Conservation (phyloP, 2,888 invertebrate genomes). For the Tachystola acroxantha region DNA sequence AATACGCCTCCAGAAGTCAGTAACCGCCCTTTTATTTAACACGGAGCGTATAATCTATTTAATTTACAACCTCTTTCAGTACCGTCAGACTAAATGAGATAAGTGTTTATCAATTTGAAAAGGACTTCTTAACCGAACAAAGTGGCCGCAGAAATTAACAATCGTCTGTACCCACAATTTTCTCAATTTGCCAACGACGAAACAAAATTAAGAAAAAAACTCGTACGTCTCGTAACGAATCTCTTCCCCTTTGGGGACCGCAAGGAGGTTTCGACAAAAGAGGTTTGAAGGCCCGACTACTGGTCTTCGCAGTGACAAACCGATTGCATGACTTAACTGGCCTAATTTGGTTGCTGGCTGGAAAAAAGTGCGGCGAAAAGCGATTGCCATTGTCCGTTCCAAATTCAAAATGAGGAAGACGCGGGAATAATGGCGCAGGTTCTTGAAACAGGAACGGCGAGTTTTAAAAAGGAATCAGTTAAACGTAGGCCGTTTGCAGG, state of each 20-base stretch:
- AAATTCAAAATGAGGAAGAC: slow-evolving; percentile 74
- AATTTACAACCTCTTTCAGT: slow-evolving; percentile 41
- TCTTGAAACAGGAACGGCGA: slow-evolving; percentile 69
- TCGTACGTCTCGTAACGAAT: slow-evolving; percentile 41
- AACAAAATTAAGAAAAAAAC: slow-evolving; percentile 28
- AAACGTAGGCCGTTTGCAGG: slow-evolving; percentile 73
- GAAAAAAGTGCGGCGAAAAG: slow-evolving; percentile 39
- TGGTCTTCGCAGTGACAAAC: slow-evolving; percentile 65
- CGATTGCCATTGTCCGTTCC: slow-evolving; percentile 62
- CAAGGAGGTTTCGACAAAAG: slow-evolving; percentile 40
- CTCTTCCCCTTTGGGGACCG: slow-evolving; percentile 37
- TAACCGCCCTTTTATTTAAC: slow-evolving; percentile 26
- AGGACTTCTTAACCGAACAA: slow-evolving; percentile 35
- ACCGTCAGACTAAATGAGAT: slow-evolving; percentile 35
- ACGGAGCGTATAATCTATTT: slow-evolving; percentile 38
- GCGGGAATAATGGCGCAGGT: slow-evolving; percentile 67
- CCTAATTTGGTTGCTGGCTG: slow-evolving; percentile 47
- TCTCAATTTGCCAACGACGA: slow-evolving; percentile 53
- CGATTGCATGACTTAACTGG: slow-evolving; percentile 51
- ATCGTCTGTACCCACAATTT: slow-evolving; percentile 41
- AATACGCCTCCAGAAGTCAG: slow-evolving; percentile 31
- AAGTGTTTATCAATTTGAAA: slow-evolving; percentile 46
- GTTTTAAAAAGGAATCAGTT: slow-evolving; percentile 72
- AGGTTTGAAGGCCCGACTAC: slow-evolving; percentile 44
- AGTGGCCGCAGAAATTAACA: slow-evolving; percentile 44